Evolutionary conservation across 2,888 invertebrate species (phyloP).

Genomic region (Sturmia bella): DNA sequence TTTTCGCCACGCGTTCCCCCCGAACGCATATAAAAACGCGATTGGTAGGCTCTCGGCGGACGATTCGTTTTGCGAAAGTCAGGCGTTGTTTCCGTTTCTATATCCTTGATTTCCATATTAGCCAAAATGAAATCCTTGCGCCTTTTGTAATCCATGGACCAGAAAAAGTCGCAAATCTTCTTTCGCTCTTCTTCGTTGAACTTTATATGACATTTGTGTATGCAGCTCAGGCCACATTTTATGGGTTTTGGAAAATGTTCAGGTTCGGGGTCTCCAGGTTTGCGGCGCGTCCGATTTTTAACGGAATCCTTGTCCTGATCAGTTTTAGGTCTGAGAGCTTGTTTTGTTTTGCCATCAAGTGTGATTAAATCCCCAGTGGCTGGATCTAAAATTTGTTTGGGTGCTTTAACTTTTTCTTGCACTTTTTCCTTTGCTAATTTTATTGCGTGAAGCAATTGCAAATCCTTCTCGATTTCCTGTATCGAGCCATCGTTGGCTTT

Average conservation of each 20-base stretch:
- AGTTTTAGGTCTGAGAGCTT: conserved; percentile 20
- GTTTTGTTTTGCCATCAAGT: conserved; percentile 39
- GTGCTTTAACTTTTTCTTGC: conserved; percentile 13
- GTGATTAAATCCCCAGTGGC: conserved; percentile 49
- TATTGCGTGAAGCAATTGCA: conserved; percentile 36
- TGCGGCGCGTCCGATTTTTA: conserved; percentile 40
- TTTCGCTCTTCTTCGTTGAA: conserved; percentile 71
- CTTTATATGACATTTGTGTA: conserved; percentile 69
- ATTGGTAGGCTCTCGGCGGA: conserved; percentile 67
- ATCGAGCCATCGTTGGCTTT: conserved; percentile 67
- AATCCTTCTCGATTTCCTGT: conserved; percentile 48
- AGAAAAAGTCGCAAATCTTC: conserved; percentile 70
- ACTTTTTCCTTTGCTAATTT: conserved; percentile 33
- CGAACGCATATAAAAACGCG: conserved; percentile 65
- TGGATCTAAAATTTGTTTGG: conserved; percentile 58
- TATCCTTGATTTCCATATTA: conserved; percentile 70
- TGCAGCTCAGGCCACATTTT: conserved; percentile 63
- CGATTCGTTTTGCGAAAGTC: conserved; percentile 71
- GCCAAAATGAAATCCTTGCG: conserved; percentile 71
- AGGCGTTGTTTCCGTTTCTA: conserved; percentile 59
- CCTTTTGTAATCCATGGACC: conserved; percentile 71
- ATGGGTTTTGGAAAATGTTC: conserved; percentile 69
- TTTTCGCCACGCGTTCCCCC: conserved; percentile 68
- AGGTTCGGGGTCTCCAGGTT: conserved; percentile 58
- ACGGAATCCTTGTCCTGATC: too few species aligned